A percentile compares a stretch with the other conserved stretches of the same genome.
Evolutionary conservation across 2,888 invertebrate species (phyloP).

Genomic region (Stenoptilia bipunctidactyla): DNA sequence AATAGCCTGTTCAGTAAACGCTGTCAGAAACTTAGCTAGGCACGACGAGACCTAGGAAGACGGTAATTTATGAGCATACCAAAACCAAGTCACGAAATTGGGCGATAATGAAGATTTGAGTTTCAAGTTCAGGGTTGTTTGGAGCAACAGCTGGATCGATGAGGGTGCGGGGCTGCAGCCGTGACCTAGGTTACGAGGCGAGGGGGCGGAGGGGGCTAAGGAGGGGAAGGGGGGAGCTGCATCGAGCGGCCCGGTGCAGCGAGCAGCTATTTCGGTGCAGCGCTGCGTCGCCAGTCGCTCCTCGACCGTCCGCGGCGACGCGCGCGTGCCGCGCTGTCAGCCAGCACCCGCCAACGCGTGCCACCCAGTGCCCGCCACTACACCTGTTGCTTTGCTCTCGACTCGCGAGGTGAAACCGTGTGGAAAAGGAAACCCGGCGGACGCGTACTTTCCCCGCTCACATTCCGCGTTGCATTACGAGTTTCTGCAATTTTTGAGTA

Average conservation of each 20-base stretch:
- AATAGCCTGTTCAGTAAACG: too few species aligned
- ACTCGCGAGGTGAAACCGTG: conserved; percentile 60
- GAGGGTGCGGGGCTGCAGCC: conserved; percentile 47
- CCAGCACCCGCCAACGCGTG: conserved; percentile 26
- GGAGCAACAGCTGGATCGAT: conserved; percentile 63
- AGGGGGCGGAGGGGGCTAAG: conserved; percentile 13
- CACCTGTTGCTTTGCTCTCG: conserved; percentile 60
- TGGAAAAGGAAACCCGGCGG: conserved; percentile 62
- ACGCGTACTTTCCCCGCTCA: conserved; percentile 61
- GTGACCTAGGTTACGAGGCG: conserved; percentile 59
- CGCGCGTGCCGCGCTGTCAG: conserved; percentile 32
- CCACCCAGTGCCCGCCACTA: conserved; percentile 16
- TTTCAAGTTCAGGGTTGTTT: conserved; percentile 31
- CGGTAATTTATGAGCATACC: too few species aligned
- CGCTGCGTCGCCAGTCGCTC: conserved; percentile 45
- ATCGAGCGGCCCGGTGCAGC: conserved; percentile 61
- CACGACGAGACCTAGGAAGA: too few species aligned
- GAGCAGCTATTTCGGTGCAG: conserved; percentile 70
- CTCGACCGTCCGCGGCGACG: conserved; percentile 45
- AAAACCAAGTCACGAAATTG: background rate
- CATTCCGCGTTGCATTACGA: conserved; percentile 52
- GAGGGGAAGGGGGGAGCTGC: conserved; percentile 34
- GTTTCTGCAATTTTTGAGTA: conserved; percentile 23
- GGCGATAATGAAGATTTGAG: background rate
- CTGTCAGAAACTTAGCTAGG: too few species aligned